These are phyloP conservation scores for Agapornis canus DNA, from an alignment of 2,797 vertebrate species.

Conservation along the genomic window DNA sequence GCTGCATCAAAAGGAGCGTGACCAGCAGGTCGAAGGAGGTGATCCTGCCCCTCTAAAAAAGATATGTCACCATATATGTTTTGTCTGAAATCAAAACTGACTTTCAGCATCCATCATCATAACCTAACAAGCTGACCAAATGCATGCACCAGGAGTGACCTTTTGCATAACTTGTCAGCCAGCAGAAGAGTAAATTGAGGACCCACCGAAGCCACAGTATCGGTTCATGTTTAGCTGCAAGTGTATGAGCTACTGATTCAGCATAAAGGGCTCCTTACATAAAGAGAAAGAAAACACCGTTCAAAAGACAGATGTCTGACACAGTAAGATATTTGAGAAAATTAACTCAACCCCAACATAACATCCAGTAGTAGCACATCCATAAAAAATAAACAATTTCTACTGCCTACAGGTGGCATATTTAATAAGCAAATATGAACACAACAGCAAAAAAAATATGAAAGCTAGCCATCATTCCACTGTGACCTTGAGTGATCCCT, in stretches of 20 bases:
- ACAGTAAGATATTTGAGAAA: background rate
- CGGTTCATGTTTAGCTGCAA: background rate
- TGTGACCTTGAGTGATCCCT: background rate
- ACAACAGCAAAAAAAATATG: background rate
- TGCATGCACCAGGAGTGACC: background rate
- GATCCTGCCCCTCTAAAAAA: too few relatives aligned
- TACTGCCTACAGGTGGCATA: background rate
- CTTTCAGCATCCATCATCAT: background rate
- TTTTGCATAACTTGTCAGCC: slow-evolving; percentile 11
- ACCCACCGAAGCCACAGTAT: background rate
- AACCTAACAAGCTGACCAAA: background rate
- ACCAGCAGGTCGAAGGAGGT: too few relatives aligned
- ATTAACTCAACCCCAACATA: background rate
- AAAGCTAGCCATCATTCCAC: background rate
- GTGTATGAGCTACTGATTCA: background rate
- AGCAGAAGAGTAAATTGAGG: background rate
- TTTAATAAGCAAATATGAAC: slow-evolving; percentile 39
- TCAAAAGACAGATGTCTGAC: background rate
- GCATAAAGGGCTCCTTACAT: background rate
- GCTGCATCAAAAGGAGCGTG: too few relatives aligned
- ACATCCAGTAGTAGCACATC: background rate
- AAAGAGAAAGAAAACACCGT: slow-evolving; percentile 4
- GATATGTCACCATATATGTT: background rate
- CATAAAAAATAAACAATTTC: slow-evolving; percentile 30
- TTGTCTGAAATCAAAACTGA: slow-evolving; percentile 10